Base-by-base conservation (phyloP, 2,888 invertebrate genomes). In the Mythimna loreyi region DNA sequence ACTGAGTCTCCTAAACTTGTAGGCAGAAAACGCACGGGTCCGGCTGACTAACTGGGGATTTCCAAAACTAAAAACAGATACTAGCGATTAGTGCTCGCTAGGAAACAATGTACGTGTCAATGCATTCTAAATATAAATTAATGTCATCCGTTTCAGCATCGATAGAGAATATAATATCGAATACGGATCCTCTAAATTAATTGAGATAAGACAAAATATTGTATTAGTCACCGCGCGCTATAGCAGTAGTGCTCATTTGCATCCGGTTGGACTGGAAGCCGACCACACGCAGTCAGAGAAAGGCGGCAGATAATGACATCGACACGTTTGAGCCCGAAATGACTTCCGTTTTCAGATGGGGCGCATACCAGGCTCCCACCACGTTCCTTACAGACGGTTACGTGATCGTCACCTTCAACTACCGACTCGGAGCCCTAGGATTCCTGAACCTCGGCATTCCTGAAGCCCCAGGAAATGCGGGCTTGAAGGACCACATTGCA, bases 401-500 rank as follows among this genome's bases (percentile, higher is more conserved):
- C 33, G 84, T 95, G 0, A 79, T 93, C 21, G 92, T 94, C 2
- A 93, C 93, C 2, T 91, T 96, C 52, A 96, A 96, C 81, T 94
- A 93, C 72, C 90, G 96, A 1, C 86, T 96, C 1, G 94, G 96
- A 21, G 87, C 90, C 2, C 84, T 95, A 0, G 96, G 96, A 6
- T 96, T 96, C 82, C 86, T 96, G 1, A 94, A 93, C 67, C 88
- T 95, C 0, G 89, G 89, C 19, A 88, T 87, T 3, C 75, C 83
- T 0, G 90, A 88, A 1, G 91, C 90, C 0, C 90, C 93, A 0
- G 96, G 95, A 2, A 96, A 96, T 67, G 92, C 91, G 1, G 96
- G 96, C 1, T 75, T 96, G 19, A 96, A 95, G 69, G 96, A 96
- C 80, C 94, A 94, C 77, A 87, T 94, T 28, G 92, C 93, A 0